A percentile compares a stretch with the other conserved stretches of the same genome.
Evolutionary conservation across 2,113 vertebrate genomes (phyloP).

Genomic region (Phocoena phocoena): DNA sequence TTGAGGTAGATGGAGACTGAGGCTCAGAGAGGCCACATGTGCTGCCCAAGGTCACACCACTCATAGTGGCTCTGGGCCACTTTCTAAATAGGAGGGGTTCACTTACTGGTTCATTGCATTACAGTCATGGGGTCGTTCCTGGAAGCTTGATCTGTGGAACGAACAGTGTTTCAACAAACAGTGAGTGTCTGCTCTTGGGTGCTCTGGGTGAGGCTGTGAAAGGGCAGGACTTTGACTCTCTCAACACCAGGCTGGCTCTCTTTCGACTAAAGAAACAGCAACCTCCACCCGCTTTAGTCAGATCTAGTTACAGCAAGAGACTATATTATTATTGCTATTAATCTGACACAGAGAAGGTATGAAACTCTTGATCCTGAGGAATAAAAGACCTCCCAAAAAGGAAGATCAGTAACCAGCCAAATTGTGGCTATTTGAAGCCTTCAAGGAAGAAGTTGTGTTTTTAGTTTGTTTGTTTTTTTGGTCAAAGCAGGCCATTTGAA

Average conservation of each 20-base stretch:
- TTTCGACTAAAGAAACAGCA: not conserved
- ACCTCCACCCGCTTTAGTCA: not conserved
- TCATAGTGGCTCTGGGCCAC: not conserved
- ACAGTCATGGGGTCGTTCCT: not conserved
- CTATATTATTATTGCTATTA: conserved; percentile 44
- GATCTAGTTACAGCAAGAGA: conserved; percentile 36
- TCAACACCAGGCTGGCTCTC: not conserved
- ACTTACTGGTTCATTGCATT: not conserved
- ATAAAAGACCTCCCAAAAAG: conserved; percentile 26
- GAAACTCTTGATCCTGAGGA: conserved; percentile 45
- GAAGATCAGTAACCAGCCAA: conserved; percentile 29
- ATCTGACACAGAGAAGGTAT: conserved; percentile 18
- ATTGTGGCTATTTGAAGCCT: conserved; percentile 32
- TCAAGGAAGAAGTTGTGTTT: not conserved
- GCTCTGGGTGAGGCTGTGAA: not conserved
- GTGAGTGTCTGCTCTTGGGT: not conserved
- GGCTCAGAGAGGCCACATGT: not conserved
- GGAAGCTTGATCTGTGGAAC: not conserved
- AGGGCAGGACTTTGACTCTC: not conserved
- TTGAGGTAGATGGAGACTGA: not conserved
- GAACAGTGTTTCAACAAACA: not conserved
- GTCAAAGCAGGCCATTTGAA: conserved; percentile 47
- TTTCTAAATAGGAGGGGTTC: not conserved
- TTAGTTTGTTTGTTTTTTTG: not conserved
- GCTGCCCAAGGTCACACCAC: not conserved